A percentile compares a stretch with the other conserved stretches of the same genome.
These are phyloP conservation scores for Edolisoma coerulescens DNA, from an alignment of 2,113 vertebrate species.

Conservation along the genomic window DNA sequence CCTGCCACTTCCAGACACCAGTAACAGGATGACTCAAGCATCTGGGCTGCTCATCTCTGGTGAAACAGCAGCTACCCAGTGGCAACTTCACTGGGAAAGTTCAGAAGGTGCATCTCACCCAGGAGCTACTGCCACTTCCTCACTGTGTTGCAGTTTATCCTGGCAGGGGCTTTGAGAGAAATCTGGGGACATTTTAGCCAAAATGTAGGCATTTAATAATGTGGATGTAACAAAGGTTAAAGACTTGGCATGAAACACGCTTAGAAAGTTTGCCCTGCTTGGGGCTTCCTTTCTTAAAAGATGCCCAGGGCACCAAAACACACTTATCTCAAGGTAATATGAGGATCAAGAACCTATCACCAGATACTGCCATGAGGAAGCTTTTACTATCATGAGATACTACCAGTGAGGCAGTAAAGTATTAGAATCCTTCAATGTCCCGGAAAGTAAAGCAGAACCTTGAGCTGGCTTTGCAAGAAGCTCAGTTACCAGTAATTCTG, in stretches of 20 bases:
- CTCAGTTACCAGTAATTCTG: accelerated
- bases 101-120: neutral
- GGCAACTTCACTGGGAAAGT: neutral
- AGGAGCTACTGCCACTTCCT: neutral
- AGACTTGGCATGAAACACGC: neutral
- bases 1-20: neutral
- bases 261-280: neutral
- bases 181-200: neutral
- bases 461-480: neutral
- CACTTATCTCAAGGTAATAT: neutral
- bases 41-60: neutral
- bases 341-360: neutral
- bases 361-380: neutral
- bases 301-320: neutral
- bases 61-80: neutral
- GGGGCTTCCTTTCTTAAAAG: neutral
- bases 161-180: neutral
- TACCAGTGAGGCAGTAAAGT: neutral
- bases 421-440: neutral
- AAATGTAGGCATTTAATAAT: neutral
- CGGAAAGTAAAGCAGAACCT: neutral
- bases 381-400: neutral
- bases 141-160: neutral
- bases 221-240: neutral
- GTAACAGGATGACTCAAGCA: neutral